These are phyloP conservation scores for Nebria brevicollis DNA, from an alignment of 2,888 invertebrate species.

Conservation along the genomic window DNA sequence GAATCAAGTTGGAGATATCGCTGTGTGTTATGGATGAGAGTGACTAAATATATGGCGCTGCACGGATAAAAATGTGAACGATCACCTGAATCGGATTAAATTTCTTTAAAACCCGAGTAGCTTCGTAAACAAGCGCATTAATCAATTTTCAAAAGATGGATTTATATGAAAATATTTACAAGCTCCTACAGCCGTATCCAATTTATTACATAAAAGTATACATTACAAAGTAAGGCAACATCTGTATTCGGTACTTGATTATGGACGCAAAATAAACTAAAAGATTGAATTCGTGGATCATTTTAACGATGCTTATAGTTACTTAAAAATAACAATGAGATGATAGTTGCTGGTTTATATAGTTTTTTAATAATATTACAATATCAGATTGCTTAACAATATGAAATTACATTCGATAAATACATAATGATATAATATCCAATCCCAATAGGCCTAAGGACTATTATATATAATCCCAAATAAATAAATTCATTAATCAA, in stretches of 20 bases:
- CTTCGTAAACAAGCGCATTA: neutral
- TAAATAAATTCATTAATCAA: slow-evolving; percentile 25
- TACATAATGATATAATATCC: neutral
- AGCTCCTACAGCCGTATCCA: neutral
- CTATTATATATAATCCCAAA: neutral
- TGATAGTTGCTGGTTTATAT: too few relatives aligned
- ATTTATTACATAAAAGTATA: neutral
- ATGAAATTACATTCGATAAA: neutral
- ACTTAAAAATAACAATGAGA: too few relatives aligned
- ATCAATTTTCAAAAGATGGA: neutral
- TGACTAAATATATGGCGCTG: neutral
- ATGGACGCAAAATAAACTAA: too few relatives aligned
- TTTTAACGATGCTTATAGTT: too few relatives aligned
- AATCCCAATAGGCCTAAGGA: neutral
- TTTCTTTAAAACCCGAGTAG: neutral
- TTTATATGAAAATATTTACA: neutral
- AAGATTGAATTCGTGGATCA: too few relatives aligned
- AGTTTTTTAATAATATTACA: too few relatives aligned
- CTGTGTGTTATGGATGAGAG: neutral
- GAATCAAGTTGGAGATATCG: neutral
- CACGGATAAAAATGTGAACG: neutral
- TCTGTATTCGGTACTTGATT: too few relatives aligned
- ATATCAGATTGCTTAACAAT: too few relatives aligned
- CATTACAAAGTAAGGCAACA: neutral
- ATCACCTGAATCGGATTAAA: neutral